Evolutionary conservation across 2,888 invertebrate genomes (phyloP).

Genomic region (Drosophila lutescens): DNA sequence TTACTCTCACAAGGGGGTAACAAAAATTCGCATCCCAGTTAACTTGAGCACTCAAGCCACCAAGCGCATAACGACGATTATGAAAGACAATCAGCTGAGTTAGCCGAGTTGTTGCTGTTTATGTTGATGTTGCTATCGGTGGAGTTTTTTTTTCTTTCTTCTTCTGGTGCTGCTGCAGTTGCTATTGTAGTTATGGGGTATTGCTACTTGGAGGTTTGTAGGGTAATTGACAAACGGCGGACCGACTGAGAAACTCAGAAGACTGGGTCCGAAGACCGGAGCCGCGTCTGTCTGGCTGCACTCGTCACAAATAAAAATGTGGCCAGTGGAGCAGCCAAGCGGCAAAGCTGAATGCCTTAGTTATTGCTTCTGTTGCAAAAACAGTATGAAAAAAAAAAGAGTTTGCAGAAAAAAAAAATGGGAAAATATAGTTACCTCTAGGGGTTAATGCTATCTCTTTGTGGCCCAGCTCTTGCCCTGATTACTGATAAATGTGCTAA

Average conservation of each 20-base stretch:
- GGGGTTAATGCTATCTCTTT: slow-evolving; percentile 58
- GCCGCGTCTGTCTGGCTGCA: slow-evolving; percentile 30
- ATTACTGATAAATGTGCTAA: slow-evolving; percentile 67
- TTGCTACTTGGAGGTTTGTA: slow-evolving; percentile 68
- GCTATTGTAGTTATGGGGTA: slow-evolving; percentile 30
- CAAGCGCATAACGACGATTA: slow-evolving; percentile 54
- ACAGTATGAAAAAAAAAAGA: slow-evolving; percentile 14
- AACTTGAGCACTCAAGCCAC: not conserved
- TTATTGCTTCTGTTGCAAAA: slow-evolving; percentile 61
- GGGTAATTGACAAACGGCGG: slow-evolving; percentile 73
- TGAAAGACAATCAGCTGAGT: slow-evolving; percentile 79
- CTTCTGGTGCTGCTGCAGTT: slow-evolving; percentile 6
- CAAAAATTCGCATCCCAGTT: not conserved
- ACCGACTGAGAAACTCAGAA: slow-evolving; percentile 20
- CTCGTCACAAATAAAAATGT: slow-evolving; percentile 38
- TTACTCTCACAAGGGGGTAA: slow-evolving; percentile 13
- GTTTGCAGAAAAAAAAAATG: slow-evolving; percentile 15
- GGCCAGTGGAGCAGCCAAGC: slow-evolving; percentile 72
- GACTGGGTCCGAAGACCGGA: slow-evolving; percentile 18
- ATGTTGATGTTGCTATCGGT: slow-evolving; percentile 26
- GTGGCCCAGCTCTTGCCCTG: slow-evolving; percentile 55
- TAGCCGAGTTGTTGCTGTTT: slow-evolving; percentile 42
- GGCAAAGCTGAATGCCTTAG: slow-evolving; percentile 68
- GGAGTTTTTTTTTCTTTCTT: slow-evolving; percentile 26
- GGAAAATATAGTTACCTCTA: slow-evolving; percentile 34